These are phyloP conservation scores for Clarias magur DNA, from an alignment of 2,113 vertebrate genomes.

Conservation along the genomic window DNA sequence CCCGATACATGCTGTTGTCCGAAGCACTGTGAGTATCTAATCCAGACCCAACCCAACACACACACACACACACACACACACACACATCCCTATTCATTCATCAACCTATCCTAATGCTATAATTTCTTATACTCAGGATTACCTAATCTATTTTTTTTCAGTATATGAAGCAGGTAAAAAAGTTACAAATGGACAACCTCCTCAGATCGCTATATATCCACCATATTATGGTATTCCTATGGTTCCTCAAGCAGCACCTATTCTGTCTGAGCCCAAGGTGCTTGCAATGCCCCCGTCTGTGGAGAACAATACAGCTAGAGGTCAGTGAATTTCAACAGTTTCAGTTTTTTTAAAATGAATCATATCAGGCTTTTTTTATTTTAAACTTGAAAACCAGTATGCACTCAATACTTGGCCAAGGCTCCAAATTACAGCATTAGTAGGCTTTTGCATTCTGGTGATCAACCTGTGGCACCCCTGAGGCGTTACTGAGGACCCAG, in stretches of 20 bases:
- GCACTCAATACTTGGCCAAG: too few species aligned
- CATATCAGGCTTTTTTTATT: too few species aligned
- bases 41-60: neutral
- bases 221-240: constrained; percentile 89
- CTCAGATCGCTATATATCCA: constrained; percentile 81
- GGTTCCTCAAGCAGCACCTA: constrained; percentile 77
- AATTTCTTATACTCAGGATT: neutral
- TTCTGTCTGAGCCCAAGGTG: constrained; percentile 81
- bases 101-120: neutral
- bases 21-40: constrained; percentile 82
- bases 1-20: constrained; percentile 97
- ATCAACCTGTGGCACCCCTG: too few species aligned
- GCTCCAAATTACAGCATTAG: too few species aligned
- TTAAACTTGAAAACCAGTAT: too few species aligned
- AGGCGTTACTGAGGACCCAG: too few species aligned
- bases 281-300: constrained; percentile 78
- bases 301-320: constrained; percentile 69
- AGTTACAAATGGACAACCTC: constrained; percentile 79
- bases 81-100: constrained; percentile 13
- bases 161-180: constrained; percentile 95
- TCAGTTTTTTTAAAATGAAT: neutral
- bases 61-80: constrained; percentile 9
- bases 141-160: constrained; percentile 58
- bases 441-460: too few species aligned
- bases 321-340: constrained; percentile 59